phyloP scores from a whole-genome alignment of 2,797 vertebrate species.

The Lacerta bilineata region DNA sequence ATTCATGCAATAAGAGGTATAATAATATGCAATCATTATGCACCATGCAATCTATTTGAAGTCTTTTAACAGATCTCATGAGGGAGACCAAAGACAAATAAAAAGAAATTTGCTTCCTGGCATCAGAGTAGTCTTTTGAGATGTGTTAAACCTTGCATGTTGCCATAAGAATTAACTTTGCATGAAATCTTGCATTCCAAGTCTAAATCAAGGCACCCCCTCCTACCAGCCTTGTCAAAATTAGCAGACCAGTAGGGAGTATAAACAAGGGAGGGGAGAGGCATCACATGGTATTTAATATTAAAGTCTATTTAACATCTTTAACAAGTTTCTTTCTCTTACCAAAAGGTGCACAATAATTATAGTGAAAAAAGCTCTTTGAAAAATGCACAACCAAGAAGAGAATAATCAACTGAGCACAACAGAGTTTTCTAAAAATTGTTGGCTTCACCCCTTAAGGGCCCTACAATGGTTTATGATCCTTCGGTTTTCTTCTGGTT shows the following conservation, averaged over 20 bases:
- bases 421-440: too few species aligned
- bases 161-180: slow-evolving; percentile 63
- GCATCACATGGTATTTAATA: slow-evolving; percentile 21
- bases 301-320: not conserved
- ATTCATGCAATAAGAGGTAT: slow-evolving; percentile 58
- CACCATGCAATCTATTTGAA: slow-evolving; percentile 56
- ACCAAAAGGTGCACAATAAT: accelerated
- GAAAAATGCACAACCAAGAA: accelerated
- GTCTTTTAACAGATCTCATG: slow-evolving; percentile 38
- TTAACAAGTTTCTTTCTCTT: slow-evolving; percentile 38
- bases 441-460: too few species aligned
- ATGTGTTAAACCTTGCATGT: slow-evolving; percentile 42
- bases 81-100: slow-evolving; percentile 51
- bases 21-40: slow-evolving; percentile 27
- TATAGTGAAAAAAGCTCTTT: not conserved
- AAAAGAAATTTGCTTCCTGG: slow-evolving; percentile 56
- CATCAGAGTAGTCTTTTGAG: slow-evolving; percentile 55
- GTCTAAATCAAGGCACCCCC: slow-evolving; percentile 41
- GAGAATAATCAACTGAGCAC: not conserved
- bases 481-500: too few species aligned
- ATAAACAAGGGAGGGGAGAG: not conserved
- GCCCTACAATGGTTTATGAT: too few species aligned
- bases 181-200: slow-evolving; percentile 49
- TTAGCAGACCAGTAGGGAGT: slow-evolving; percentile 6
- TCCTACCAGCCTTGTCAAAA: slow-evolving; percentile 39